Evolutionary conservation across 53 echinoderm and acorn worm species (phyloP).

Genomic region (Luidia sarsii): DNA sequence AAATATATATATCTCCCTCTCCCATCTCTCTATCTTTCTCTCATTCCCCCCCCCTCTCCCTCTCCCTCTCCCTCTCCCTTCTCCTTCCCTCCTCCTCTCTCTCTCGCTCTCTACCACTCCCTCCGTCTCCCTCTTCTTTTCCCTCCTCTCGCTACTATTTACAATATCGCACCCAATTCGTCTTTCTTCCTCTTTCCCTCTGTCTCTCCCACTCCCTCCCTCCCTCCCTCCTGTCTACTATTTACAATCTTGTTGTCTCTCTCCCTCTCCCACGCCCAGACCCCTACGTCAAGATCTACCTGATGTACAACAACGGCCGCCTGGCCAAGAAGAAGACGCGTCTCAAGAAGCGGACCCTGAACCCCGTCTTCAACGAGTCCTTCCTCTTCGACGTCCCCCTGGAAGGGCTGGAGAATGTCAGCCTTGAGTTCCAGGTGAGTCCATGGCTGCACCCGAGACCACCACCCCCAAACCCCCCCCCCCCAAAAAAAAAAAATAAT

Average conservation of each 20-base stretch:
- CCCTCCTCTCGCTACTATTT: no score
- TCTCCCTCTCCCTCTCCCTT: no score
- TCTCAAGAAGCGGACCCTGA: slow-evolving; percentile 97
- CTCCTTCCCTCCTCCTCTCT: no score
- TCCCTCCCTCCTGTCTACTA: not conserved
- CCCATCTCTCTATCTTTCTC: no score
- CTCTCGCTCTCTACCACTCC: no score
- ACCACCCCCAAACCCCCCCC: no score
- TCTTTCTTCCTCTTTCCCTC: not conserved
- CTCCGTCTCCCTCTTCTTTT: no score
- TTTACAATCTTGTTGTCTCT: not conserved
- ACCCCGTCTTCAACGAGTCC: slow-evolving; percentile 99
- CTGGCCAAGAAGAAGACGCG: slow-evolving; percentile 98
- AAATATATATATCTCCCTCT: no score
- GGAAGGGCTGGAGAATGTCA: slow-evolving; percentile 91
- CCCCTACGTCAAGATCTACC: slow-evolving; percentile 97
- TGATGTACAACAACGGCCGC: slow-evolving; percentile 90
- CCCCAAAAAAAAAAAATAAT: no score
- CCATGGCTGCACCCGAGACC: not conserved
- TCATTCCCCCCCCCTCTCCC: no score
- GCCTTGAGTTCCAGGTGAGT: slow-evolving; percentile 89
- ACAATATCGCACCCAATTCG: no score
- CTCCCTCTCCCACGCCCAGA: slow-evolving; percentile 52
- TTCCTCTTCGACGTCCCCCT: slow-evolving; percentile 98
- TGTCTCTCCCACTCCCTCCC: no score